Conservation (phyloP, 2,113 vertebrate species). For the Triplophysa dalaica region DNA sequence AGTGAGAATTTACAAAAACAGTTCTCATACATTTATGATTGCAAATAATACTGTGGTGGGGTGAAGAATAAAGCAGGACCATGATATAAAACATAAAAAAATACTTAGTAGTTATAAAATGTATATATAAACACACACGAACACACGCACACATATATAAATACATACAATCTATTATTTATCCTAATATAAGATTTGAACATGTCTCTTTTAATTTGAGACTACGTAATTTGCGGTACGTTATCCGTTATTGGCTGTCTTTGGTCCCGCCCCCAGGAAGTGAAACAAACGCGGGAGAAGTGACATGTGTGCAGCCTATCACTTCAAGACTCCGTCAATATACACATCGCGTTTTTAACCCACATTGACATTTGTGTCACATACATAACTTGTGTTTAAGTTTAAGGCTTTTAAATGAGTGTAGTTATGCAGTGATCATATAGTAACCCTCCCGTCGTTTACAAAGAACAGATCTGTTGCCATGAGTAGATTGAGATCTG, state of each 20-base stretch:
- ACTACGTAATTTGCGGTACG: not conserved
- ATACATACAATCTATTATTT: no score
- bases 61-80: no score
- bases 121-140: no score
- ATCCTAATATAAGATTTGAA: not conserved
- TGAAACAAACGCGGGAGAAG: slow-evolving; percentile 30
- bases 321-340: no score
- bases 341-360: not conserved
- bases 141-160: no score
- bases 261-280: not conserved
- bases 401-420: not conserved
- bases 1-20: not conserved
- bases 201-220: not conserved
- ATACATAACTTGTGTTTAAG: not conserved
- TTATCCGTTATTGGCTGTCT: slow-evolving; percentile 8
- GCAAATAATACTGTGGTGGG: no score
- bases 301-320: not conserved
- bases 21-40: no score
- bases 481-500: slow-evolving; percentile 56
- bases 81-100: no score
- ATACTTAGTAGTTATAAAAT: no score
- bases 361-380: not conserved
- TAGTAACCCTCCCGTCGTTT: not conserved
- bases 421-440: not conserved
- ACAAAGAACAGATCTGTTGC: not conserved